These are phyloP conservation scores for Thymelicus lineola DNA, from an alignment of 2,888 invertebrate genomes.

Conservation along the genomic window DNA sequence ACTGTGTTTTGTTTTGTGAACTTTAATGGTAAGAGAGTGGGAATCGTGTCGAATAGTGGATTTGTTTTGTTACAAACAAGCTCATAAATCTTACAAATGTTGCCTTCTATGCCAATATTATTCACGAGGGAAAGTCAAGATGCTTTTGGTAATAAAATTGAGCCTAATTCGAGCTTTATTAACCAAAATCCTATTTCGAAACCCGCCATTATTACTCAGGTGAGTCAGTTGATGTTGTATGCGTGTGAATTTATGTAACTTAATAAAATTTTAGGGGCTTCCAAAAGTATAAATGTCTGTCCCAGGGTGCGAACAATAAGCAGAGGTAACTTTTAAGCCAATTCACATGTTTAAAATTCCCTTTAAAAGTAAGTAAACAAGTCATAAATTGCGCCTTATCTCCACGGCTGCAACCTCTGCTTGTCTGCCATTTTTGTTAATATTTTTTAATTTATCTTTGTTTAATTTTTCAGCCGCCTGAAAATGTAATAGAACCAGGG, in stretches of 20 bases:
- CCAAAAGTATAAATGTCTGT: slow-evolving; percentile 2
- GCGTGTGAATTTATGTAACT: slow-evolving; percentile 48
- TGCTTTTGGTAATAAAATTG: slow-evolving; percentile 79
- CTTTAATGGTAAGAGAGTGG: slow-evolving; percentile 44
- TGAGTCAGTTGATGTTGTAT: slow-evolving; percentile 56
- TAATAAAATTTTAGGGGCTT: neutral
- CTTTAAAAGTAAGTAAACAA: slow-evolving; percentile 19
- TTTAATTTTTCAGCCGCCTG: slow-evolving; percentile 59
- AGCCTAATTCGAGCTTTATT: slow-evolving; percentile 75
- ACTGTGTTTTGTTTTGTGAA: slow-evolving; percentile 50
- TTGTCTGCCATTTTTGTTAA: slow-evolving; percentile 46
- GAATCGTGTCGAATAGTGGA: slow-evolving; percentile 42
- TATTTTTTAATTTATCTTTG: slow-evolving; percentile 40
- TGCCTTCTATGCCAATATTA: slow-evolving; percentile 83
- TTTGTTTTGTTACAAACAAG: slow-evolving; percentile 57
- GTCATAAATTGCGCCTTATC: slow-evolving; percentile 28
- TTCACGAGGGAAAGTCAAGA: slow-evolving; percentile 79
- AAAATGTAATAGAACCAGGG: slow-evolving; percentile 51
- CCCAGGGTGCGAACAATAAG: neutral
- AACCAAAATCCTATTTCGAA: slow-evolving; percentile 61
- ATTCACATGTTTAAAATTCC: slow-evolving; percentile 1
- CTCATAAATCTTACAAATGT: slow-evolving; percentile 69
- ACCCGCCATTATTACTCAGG: slow-evolving; percentile 64
- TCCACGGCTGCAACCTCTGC: slow-evolving; percentile 8
- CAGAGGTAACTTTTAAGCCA: slow-evolving; percentile 4